These are phyloP conservation scores for Drosophila meridiana DNA, from an alignment of 2,888 invertebrate genomes.

Conservation along the genomic window DNA sequence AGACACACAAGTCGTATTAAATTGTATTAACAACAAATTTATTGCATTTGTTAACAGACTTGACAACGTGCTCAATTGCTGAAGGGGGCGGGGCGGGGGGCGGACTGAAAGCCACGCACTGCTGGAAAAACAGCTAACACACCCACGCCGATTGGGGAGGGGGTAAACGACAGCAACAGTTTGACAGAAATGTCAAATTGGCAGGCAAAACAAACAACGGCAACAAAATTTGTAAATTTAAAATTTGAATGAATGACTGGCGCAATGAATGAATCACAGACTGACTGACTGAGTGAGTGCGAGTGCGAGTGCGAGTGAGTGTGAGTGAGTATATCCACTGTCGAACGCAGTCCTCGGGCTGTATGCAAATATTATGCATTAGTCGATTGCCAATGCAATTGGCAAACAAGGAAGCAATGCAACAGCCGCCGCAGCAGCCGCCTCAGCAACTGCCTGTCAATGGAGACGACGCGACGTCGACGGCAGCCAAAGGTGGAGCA, in stretches of 20 bases:
- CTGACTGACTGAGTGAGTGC: conserved; percentile 23
- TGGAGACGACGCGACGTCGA: conserved; percentile 43
- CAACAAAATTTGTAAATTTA: conserved; percentile 59
- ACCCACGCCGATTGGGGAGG: conserved; percentile 30
- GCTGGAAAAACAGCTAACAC: conserved; percentile 53
- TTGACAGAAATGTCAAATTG: conserved; percentile 77
- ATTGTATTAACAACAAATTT: conserved; percentile 74
- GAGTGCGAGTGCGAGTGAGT: conserved; percentile 19
- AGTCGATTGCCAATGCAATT: conserved; percentile 69
- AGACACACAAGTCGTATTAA: conserved; percentile 62
- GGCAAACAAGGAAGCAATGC: conserved; percentile 75
- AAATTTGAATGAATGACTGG: conserved; percentile 67
- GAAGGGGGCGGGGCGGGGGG: background rate
- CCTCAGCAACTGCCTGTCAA: conserved; percentile 60
- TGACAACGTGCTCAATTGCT: conserved; percentile 65
- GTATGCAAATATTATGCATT: conserved; percentile 62
- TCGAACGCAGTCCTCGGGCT: conserved; percentile 40
- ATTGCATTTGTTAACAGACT: conserved; percentile 72
- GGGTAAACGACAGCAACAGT: conserved; percentile 40
- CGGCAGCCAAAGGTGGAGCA: conserved; percentile 46
- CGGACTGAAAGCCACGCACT: conserved; percentile 54
- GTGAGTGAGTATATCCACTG: conserved; percentile 14
- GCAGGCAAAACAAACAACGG: conserved; percentile 65
- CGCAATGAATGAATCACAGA: conserved; percentile 55
- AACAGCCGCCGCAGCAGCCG: conserved; percentile 36